Conservation (phyloP, 2,113 vertebrate genomes). For the Diphyllodes magnificus region DNA sequence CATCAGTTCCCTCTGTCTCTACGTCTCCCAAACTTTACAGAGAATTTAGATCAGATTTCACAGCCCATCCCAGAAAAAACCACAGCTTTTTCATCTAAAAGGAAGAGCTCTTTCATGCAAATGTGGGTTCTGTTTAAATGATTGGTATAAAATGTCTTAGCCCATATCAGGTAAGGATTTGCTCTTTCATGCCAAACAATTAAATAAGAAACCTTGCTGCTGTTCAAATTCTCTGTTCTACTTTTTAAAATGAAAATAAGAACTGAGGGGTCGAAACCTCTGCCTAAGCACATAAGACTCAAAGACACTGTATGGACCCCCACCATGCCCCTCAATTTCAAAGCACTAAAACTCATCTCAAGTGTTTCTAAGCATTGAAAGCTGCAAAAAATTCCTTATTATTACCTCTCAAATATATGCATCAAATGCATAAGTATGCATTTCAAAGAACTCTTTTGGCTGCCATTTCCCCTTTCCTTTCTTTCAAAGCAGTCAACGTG, state of each 20-base stretch:
- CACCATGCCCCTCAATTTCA: not conserved
- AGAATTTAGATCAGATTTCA: not conserved
- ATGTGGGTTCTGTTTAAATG: not conserved
- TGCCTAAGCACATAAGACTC: not conserved
- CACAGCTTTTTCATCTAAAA: not conserved
- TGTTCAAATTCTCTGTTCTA: not conserved
- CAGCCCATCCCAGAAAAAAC: not conserved
- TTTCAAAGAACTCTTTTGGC: not conserved
- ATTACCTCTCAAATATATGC: not conserved
- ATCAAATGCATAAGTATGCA: not conserved
- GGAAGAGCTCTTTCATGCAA: not conserved
- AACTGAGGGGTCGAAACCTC: not conserved
- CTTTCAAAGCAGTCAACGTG: not conserved
- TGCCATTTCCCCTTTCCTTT: not conserved
- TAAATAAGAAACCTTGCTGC: not conserved
- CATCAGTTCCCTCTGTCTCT: not conserved
- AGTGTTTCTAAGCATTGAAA: not conserved
- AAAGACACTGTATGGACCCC: not conserved
- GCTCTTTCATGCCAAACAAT: not conserved
- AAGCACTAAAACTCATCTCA: not conserved
- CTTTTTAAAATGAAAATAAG: not conserved
- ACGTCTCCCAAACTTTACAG: not conserved
- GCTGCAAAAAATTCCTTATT: not conserved
- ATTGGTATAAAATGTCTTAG: not conserved
- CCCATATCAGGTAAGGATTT: not conserved